These are phyloP conservation scores for Euleptes europaea DNA, from an alignment of 2,113 vertebrate species.

Conservation along the genomic window DNA sequence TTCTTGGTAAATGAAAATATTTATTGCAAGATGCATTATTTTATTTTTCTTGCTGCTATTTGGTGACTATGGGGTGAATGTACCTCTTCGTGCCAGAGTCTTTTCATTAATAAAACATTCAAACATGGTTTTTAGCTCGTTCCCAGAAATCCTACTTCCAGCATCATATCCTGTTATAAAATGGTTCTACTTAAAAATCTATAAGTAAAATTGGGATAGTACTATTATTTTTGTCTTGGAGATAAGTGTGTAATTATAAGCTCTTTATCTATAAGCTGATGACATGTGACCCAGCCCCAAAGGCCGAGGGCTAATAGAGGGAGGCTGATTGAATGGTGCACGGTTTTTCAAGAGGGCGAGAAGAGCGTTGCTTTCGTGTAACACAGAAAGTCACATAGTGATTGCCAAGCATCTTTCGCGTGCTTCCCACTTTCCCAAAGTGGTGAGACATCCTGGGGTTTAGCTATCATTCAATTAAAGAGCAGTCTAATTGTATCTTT, in stretches of 20 bases:
- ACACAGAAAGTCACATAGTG: not conserved
- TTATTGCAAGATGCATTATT: conserved; percentile 78
- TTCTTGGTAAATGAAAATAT: conserved; percentile 81
- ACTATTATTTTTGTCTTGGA: conserved; percentile 41
- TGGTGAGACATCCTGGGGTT: not conserved
- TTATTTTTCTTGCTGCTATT: conserved; percentile 75
- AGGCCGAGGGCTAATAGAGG: not conserved
- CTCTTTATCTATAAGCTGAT: not conserved
- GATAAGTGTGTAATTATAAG: conserved; percentile 56
- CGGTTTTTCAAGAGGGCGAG: conserved; percentile 1
- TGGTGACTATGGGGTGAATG: conserved; percentile 57
- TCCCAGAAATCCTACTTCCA: conserved; percentile 34
- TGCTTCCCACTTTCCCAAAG: not conserved
- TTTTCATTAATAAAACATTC: conserved; percentile 66
- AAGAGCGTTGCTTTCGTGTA: conserved; percentile 37
- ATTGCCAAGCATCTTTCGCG: not conserved
- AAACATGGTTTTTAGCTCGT: conserved; percentile 42
- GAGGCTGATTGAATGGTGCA: conserved; percentile 28
- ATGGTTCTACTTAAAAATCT: conserved; percentile 54
- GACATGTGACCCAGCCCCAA: conserved; percentile 20
- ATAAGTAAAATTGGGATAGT: conserved; percentile 44
- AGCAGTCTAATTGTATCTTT: not conserved
- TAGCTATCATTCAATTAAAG: not conserved
- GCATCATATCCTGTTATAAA: conserved; percentile 55
- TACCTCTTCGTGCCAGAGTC: conserved; percentile 44